phyloP scores from a whole-genome alignment of 2,113 vertebrate species.

The Elgaria multicarinata region DNA sequence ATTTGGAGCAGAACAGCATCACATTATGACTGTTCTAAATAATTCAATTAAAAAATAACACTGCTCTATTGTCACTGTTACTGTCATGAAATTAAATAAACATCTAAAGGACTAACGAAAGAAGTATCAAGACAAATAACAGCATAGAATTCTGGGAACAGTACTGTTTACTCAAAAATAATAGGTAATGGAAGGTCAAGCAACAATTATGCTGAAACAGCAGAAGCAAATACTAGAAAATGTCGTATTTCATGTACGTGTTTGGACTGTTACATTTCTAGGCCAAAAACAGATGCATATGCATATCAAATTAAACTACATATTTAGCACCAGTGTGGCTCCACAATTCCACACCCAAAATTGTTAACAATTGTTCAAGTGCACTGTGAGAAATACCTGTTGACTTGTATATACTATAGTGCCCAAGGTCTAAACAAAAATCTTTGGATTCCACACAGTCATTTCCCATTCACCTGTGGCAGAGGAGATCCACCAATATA shows the following conservation, averaged over 20 bases:
- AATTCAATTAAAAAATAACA: neutral
- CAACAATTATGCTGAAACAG: neutral
- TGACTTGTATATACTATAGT: neutral
- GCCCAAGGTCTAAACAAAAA: neutral
- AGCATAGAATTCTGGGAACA: neutral
- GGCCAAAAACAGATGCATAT: neutral
- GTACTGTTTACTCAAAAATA: slow-evolving; percentile 29
- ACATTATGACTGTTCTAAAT: neutral
- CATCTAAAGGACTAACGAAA: neutral
- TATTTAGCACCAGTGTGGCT: neutral
- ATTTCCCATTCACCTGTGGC: neutral
- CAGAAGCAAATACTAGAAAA: neutral
- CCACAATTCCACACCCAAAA: neutral
- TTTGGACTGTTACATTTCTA: neutral
- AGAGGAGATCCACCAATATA: neutral
- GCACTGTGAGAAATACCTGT: neutral
- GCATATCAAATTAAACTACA: neutral
- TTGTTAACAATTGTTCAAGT: neutral
- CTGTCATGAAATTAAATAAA: slow-evolving; percentile 30
- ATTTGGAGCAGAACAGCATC: slow-evolving; percentile 7
- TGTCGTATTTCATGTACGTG: neutral
- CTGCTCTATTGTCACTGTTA: neutral
- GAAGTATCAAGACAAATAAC: slow-evolving; percentile 3
- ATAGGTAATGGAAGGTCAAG: neutral
- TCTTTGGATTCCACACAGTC: neutral